Base-by-base conservation (phyloP, 2,888 invertebrate species). In the Automeris io region DNA sequence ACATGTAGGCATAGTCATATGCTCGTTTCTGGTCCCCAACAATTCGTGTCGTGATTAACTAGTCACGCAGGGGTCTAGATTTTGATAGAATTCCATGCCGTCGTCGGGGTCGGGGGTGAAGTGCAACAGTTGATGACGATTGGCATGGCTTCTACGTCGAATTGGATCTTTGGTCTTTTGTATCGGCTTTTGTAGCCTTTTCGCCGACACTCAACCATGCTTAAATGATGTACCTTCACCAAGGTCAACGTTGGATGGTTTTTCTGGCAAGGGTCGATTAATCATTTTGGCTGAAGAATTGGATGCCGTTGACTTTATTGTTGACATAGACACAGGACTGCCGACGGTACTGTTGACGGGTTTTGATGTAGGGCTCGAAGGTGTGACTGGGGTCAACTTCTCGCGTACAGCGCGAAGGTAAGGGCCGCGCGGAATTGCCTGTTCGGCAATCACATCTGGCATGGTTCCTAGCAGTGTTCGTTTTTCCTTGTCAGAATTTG, bases 241-340 rank as follows among this genome's bases (percentile, higher is more conserved):
- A 2, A 73, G 66, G 50, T 81, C 79, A 26, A 61, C 35, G 16
- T 46, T 40, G 19, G 43, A 71, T 11, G 92, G 92, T 61, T 91
- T 91, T 45, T 90, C 89, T 1, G 92, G 92, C 23, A 92, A 72
- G n/a, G 92, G 92, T 47, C 92, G 82, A 55, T 91, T 90, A 18
- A 90, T 83, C 91, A 92, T 91, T 54, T 88, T 90, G 18, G 69
- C 77, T 2, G 82, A 77, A n/a, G 79, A 73, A 21, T 79, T 81
- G 1, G 88, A 45, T 12, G 47, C 49, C 6, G 61, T 69, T 1
- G 71, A 72, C 49, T 70, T 72, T 3, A 72, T 62, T 2, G 76
- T 71, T 0, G 74, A 70, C 9, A 56, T 62, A 8, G 59, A 56
- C 5, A 51, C 58, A 2, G 74, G 65, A 35, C 51, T 65, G 18